phyloP scores from a whole-genome alignment of 2,888 invertebrate species.

The Yponomeuta malinellus region DNA sequence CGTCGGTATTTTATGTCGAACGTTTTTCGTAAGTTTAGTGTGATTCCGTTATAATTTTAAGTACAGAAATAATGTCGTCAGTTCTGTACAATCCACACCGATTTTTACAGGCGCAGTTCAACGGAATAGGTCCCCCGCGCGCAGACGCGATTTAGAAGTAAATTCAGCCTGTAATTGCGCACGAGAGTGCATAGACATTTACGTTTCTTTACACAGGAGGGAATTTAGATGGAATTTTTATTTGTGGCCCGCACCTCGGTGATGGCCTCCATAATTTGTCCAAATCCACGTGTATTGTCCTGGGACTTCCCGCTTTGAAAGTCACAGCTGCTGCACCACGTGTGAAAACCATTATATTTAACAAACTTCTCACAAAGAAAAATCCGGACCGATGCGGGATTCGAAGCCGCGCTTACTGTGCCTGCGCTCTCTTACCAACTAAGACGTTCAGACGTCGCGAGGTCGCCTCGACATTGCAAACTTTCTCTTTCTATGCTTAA shows the following conservation, averaged over 20 bases:
- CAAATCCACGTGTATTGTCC: constrained; percentile 23
- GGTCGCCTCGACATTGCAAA: too few species aligned
- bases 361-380: too few species aligned
- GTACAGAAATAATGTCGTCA: too few species aligned
- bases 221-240: constrained; percentile 50
- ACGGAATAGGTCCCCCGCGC: background rate
- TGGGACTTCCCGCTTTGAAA: background rate
- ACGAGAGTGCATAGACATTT: constrained; percentile 44
- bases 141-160: constrained; percentile 36
- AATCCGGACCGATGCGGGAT: too few species aligned
- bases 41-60: too few species aligned
- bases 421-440: too few species aligned
- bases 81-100: background rate
- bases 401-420: too few species aligned
- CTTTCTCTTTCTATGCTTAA: too few species aligned
- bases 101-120: background rate
- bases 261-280: constrained; percentile 28
- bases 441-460: too few species aligned
- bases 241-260: constrained; percentile 30
- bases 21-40: too few species aligned
- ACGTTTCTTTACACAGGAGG: constrained; percentile 30
- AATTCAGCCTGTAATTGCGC: constrained; percentile 27
- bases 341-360: background rate
- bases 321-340: background rate
- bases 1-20: too few species aligned